Evolutionary conservation across 2,113 vertebrate species (phyloP).

Genomic region (Pampusana beccarii): DNA sequence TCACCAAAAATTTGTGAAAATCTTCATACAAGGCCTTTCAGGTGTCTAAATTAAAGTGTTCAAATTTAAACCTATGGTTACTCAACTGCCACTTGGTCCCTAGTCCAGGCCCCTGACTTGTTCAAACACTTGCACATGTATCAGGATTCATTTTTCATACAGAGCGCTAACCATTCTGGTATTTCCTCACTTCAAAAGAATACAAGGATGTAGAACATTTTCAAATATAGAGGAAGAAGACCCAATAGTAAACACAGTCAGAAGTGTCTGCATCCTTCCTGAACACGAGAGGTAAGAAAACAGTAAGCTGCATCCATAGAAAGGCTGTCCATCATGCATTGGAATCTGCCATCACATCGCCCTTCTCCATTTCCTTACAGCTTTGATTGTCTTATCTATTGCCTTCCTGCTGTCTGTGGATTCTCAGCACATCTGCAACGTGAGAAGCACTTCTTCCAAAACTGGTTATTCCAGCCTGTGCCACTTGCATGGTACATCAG

Average conservation of each 20-base stretch:
- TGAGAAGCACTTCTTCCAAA: background rate
- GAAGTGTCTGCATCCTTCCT: background rate
- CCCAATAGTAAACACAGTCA: background rate
- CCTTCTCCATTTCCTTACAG: background rate
- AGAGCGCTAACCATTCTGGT: background rate
- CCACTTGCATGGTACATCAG: background rate
- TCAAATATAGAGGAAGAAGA: background rate
- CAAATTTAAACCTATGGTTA: background rate
- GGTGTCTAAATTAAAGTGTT: background rate
- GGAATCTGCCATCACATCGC: background rate
- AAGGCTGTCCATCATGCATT: background rate
- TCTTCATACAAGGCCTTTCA: background rate
- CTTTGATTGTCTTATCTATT: background rate
- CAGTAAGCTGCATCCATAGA: background rate
- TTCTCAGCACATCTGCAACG: background rate
- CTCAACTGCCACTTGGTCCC: background rate
- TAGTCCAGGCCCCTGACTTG: background rate
- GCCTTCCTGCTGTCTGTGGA: background rate
- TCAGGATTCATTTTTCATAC: background rate
- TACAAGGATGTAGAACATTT: background rate
- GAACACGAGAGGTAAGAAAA: background rate
- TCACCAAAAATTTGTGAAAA: background rate
- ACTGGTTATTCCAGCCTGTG: background rate
- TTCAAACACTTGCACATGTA: background rate
- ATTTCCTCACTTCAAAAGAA: background rate